Evolutionary conservation across 2,797 vertebrate species (phyloP), one percentile per base, ranked within the genome.

Genomic region (Melanotaenia pygmaea): DNA sequence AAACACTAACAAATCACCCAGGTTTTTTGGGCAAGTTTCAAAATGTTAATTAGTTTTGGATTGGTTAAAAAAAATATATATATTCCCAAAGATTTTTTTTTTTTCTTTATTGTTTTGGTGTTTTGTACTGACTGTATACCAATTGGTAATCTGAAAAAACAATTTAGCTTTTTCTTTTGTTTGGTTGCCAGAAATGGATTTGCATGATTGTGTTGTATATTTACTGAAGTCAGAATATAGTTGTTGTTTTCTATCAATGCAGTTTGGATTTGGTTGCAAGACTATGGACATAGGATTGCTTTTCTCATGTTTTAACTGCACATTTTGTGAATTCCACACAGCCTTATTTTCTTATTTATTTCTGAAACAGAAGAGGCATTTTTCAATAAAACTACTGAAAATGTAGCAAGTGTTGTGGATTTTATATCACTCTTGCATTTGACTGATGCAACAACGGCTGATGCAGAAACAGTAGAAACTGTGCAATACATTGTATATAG

Each of bases 311-410:
- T 97, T 96, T 96, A 98, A 98, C 98, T 98, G 97, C 97, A 97
- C 95, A 97, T 98, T 89, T 92, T 98, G 97, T 99, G 97, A 99
- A 99, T 98, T 99, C 97, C 96, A 97, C 96, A 96, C 97, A 97
- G 96, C 97, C 96, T 98, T 98, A 98, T 98, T 98, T 98, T 96
- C 95, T 95, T 99, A 99, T 99, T 99, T 99, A 99, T 99, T 99
- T 99, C 97, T 98, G 96, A 97, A 98, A 96, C 95, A 96, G 96
- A 99, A 97, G 97, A 99, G 97, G 97, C 98, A 98, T 99, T 99
- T 99, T 99, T 99, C 97, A 99, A 99, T 99, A 99, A 99, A 99
- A 99, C 98, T 99, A 99, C 98, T 99, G 98, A 99, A 99, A 99
- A 99, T 95, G 89, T 94, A 90, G 82, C 22, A 59, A 32, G 66